Percentiles rank a stretch among this genome's conserved stretches.
phyloP scores from a whole-genome alignment of 1,140 invertebrate species.

The Globodera rostochiensis region DNA sequence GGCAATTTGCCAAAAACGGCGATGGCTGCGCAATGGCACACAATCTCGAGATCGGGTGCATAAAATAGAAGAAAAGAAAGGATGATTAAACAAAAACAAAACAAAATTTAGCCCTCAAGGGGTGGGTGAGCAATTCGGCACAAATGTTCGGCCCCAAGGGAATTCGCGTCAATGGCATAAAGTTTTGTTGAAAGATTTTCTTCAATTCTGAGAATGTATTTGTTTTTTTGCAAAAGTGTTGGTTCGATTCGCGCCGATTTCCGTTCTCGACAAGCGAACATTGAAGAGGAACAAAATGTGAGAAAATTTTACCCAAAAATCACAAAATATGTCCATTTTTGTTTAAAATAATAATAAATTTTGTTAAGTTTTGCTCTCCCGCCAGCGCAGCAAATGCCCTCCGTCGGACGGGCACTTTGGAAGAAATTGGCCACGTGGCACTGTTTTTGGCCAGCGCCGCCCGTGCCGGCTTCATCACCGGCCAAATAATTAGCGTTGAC shows the following conservation, averaged over 20 bases:
- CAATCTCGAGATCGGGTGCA: background rate
- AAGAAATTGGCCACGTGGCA: background rate
- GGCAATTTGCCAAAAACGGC: background rate
- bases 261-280: constrained; percentile 3
- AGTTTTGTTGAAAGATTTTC: background rate
- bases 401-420: constrained; percentile 8
- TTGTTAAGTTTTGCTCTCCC: background rate
- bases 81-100: background rate
- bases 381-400: background rate
- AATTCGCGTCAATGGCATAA: background rate
- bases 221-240: background rate
- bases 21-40: background rate
- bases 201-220: background rate
- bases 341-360: too few species aligned
- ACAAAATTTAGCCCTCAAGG: background rate
- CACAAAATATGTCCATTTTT: background rate
- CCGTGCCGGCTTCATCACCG: background rate
- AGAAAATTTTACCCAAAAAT: background rate
- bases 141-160: constrained; percentile 14
- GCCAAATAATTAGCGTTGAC: background rate
- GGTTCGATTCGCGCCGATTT: constrained; percentile 1
- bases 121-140: background rate
- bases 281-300: background rate
- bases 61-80: background rate
- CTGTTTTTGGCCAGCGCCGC: background rate